Percentiles rank a stretch among this genome's conserved stretches.
Evolutionary conservation across 2,797 vertebrate genomes (phyloP).

Genomic region (Helarctos malayanus): DNA sequence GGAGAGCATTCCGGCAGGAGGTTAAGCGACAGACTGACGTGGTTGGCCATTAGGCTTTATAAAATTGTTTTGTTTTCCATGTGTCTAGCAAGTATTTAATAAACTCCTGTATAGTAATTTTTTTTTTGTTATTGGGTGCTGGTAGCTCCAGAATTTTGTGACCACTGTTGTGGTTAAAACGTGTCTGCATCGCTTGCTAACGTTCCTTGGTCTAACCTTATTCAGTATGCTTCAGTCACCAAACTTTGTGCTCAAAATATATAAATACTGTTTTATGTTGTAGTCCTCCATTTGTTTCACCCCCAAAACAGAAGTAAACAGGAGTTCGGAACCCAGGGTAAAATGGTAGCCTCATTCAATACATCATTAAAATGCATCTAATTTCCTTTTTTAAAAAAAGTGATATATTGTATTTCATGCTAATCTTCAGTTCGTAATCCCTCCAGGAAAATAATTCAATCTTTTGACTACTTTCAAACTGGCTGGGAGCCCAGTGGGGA

Average conservation of each 20-base stretch:
- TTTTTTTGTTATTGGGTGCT: slow-evolving; percentile 38
- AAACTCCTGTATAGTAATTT: slow-evolving; percentile 68
- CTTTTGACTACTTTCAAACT: slow-evolving; percentile 1
- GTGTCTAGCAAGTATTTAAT: slow-evolving; percentile 78
- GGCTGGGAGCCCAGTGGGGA: not conserved
- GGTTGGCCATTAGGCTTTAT: slow-evolving; percentile 25
- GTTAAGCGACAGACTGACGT: not conserved
- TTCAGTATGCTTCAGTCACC: slow-evolving; percentile 25
- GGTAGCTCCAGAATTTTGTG: slow-evolving; percentile 67
- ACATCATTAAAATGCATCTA: not conserved
- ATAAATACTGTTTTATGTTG: not conserved
- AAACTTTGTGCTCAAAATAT: slow-evolving; percentile 20
- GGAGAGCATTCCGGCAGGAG: not conserved
- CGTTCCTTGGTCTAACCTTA: slow-evolving; percentile 47
- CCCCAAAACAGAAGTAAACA: not conserved
- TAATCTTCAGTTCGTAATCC: not conserved
- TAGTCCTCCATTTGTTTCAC: slow-evolving; percentile 1
- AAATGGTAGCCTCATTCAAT: not conserved
- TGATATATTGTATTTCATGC: slow-evolving; percentile 1
- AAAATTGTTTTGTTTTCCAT: slow-evolving; percentile 54
- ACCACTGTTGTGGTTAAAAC: slow-evolving; percentile 67
- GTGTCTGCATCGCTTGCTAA: slow-evolving; percentile 52
- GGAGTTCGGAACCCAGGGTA: slow-evolving; percentile 69
- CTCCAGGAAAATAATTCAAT: slow-evolving; percentile 8
- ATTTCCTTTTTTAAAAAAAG: slow-evolving; percentile 33